Evolutionary conservation across 2,888 invertebrate genomes (phyloP).

Genomic region (Malthinus seriepunctatus): DNA sequence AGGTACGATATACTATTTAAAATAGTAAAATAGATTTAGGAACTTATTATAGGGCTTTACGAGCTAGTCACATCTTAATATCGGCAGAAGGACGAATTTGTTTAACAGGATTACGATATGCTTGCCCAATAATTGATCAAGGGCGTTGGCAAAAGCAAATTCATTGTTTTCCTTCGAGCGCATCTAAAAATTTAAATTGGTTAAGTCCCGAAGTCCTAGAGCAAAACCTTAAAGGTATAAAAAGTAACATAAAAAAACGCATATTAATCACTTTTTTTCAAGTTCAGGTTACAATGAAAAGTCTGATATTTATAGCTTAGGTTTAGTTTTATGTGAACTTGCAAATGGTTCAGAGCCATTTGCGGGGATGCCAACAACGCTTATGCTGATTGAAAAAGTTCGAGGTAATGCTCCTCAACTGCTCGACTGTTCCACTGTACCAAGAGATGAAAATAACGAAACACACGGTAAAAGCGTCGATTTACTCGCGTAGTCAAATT

Average conservation of each 20-base stretch:
- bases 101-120: constrained; percentile 78
- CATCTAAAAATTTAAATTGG: constrained; percentile 80
- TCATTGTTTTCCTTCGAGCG: constrained; percentile 75
- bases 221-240: constrained; percentile 59
- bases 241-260: neutral
- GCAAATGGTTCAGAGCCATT: constrained; percentile 91
- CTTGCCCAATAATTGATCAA: constrained; percentile 71
- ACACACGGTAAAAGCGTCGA: constrained; percentile 41
- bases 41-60: constrained; percentile 65
- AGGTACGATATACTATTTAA: constrained; percentile 38
- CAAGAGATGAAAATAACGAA: constrained; percentile 53
- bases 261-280: neutral
- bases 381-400: constrained; percentile 90
- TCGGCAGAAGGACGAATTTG: constrained; percentile 72
- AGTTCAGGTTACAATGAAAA: constrained; percentile 79
- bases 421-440: constrained; percentile 73
- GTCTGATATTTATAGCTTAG: constrained; percentile 90
- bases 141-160: constrained; percentile 71
- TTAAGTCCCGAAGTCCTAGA: constrained; percentile 89
- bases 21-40: constrained; percentile 57
- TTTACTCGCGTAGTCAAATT: neutral
- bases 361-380: constrained; percentile 79
- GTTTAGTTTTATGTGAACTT: constrained; percentile 84
- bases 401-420: constrained; percentile 77
- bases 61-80: constrained; percentile 83